Percentiles rank a stretch among this genome's conserved stretches.
Evolutionary conservation across 2,797 vertebrate genomes (phyloP).

Genomic region (Smutsia temminckii): DNA sequence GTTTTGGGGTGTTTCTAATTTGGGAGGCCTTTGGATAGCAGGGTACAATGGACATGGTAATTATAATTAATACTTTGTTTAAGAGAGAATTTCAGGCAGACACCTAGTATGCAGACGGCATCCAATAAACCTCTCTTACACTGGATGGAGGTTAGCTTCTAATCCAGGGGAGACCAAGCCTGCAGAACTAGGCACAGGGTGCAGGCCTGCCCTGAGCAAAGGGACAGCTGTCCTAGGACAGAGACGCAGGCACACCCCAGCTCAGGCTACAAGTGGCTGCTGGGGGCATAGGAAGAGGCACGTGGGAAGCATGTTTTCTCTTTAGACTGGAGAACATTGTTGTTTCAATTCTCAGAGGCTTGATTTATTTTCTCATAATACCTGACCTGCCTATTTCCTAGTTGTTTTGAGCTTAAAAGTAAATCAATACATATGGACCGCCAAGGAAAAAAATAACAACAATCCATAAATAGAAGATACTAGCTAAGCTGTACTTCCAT

Average conservation of each 20-base stretch:
- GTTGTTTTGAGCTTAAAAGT: constrained; percentile 29
- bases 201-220: not conserved
- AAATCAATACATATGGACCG: constrained; percentile 11
- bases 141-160: not conserved
- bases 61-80: not conserved
- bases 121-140: not conserved
- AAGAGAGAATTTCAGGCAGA: not conserved
- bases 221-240: not conserved
- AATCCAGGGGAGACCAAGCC: not conserved
- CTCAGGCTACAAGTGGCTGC: not conserved
- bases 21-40: not conserved
- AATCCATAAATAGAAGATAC: not conserved
- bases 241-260: not conserved
- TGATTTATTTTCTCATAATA: not conserved
- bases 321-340: not conserved
- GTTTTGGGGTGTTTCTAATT: not conserved
- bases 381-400: not conserved
- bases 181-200: not conserved
- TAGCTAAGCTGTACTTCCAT: not conserved
- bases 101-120: not conserved
- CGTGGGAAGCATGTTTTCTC: not conserved
- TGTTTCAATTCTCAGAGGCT: not conserved
- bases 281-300: not conserved
- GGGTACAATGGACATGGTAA: not conserved
- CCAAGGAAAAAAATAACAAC: not conserved